Evolutionary conservation across 2,888 invertebrate species (phyloP).

Genomic region (Leucophenga maculata): DNA sequence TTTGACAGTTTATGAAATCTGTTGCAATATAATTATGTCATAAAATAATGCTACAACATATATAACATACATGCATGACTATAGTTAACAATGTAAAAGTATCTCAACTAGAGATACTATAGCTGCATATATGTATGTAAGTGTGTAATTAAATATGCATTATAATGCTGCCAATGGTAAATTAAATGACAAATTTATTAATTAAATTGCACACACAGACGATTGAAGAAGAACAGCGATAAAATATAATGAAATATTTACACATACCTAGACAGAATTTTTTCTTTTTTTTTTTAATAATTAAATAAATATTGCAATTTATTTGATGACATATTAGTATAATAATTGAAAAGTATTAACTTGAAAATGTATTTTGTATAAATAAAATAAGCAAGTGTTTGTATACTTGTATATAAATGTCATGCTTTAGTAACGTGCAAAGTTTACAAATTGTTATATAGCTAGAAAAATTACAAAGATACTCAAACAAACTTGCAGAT

Average conservation of each 20-base stretch:
- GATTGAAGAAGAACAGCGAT: not conserved
- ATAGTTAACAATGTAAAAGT: not conserved
- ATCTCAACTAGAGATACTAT: too few relatives aligned
- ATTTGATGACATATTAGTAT: not conserved
- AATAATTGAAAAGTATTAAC: too few relatives aligned
- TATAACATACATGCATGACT: too few relatives aligned
- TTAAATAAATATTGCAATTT: slow-evolving; percentile 19
- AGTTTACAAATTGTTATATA: too few relatives aligned
- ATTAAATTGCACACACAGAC: slow-evolving; percentile 8
- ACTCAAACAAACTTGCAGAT: too few relatives aligned
- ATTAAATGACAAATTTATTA: slow-evolving; percentile 22
- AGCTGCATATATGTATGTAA: too few relatives aligned
- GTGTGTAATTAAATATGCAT: slow-evolving; percentile 16
- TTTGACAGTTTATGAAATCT: not conserved
- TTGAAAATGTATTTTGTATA: too few relatives aligned
- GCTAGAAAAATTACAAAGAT: too few relatives aligned
- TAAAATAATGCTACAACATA: not conserved
- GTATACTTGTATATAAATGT: too few relatives aligned
- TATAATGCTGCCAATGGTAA: slow-evolving; percentile 11
- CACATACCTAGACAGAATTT: not conserved
- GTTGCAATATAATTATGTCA: slow-evolving; percentile 2
- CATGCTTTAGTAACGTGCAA: too few relatives aligned
- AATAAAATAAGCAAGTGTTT: too few relatives aligned
- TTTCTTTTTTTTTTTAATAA: slow-evolving; percentile 11
- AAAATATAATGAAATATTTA: not conserved